Evolutionary conservation across 2,888 invertebrate species (phyloP).

Genomic region (Megamerina dolium): DNA sequence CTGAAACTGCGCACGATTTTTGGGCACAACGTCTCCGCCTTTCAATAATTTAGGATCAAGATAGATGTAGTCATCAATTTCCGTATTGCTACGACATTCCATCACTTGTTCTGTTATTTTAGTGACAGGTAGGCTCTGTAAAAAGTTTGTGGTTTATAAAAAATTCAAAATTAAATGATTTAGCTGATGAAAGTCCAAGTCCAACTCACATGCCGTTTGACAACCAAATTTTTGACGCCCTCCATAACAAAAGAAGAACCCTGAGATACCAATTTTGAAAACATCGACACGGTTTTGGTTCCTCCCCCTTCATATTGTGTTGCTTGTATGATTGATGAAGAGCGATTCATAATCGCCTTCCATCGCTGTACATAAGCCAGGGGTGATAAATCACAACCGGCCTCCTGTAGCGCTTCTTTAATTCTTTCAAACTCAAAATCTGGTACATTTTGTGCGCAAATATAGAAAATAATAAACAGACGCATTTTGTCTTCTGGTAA

Average conservation of each 20-base stretch:
- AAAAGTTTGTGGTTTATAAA: too few relatives aligned
- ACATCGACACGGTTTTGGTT: constrained; percentile 96
- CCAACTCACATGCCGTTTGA: constrained; percentile 86
- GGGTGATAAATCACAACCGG: constrained; percentile 80
- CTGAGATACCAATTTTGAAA: constrained; percentile 93
- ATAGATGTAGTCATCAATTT: constrained; percentile 84
- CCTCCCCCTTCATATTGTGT: constrained; percentile 89
- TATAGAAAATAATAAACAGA: constrained; percentile 85
- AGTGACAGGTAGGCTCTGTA: constrained; percentile 87
- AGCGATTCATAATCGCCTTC: constrained; percentile 56
- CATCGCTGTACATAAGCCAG: constrained; percentile 87
- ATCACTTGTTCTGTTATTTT: constrained; percentile 85
- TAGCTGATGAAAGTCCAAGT: not conserved
- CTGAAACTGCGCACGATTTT: constrained; percentile 66
- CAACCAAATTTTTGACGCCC: constrained; percentile 96
- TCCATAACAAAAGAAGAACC: constrained; percentile 99
- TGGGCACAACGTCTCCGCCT: constrained; percentile 58
- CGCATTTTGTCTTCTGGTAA: constrained; percentile 88
- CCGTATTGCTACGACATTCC: constrained; percentile 70
- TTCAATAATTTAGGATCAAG: constrained; percentile 93
- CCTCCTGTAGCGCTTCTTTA: constrained; percentile 67
- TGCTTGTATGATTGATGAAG: constrained; percentile 52
- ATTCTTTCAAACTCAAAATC: constrained; percentile 81
- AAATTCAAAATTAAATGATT: not conserved
- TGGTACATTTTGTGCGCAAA: constrained; percentile 73